Percentiles rank a stretch among this genome's conserved stretches.
These are phyloP conservation scores for Dynastes grantii DNA, from an alignment of 2,888 invertebrate genomes.

Conservation along the genomic window DNA sequence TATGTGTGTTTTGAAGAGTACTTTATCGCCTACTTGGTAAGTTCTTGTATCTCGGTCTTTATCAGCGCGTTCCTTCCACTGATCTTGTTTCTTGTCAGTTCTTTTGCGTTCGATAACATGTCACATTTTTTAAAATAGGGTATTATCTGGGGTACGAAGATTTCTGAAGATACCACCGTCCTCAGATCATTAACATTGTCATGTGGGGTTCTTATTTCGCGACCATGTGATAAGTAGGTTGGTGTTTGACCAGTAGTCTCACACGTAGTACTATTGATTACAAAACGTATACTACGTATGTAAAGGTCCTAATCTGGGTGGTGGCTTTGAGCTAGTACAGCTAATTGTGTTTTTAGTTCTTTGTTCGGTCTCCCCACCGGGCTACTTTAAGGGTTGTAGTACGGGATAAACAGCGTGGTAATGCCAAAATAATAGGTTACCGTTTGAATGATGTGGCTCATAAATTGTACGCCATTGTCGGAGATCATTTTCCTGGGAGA, in stretches of 20 bases:
- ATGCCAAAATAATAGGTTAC: slow-evolving; percentile 59
- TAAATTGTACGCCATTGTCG: slow-evolving; percentile 65
- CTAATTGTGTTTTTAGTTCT: slow-evolving; percentile 62
- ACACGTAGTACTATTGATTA: slow-evolving; percentile 64
- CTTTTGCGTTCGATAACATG: no score
- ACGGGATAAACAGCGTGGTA: slow-evolving; percentile 58
- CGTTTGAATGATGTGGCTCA: slow-evolving; percentile 63
- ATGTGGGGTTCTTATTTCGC: no score
- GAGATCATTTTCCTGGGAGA: slow-evolving; percentile 61
- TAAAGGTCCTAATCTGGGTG: slow-evolving; percentile 61
- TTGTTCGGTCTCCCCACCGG: slow-evolving; percentile 63
- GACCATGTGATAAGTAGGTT: no score
- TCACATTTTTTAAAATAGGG: no score
- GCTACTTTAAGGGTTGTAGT: slow-evolving; percentile 61
- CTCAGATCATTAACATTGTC: no score
- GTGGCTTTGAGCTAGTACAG: slow-evolving; percentile 59
- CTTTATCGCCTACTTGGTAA: no score
- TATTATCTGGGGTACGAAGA: no score
- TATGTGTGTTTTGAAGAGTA: no score
- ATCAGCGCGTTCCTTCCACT: no score
- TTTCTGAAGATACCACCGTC: no score
- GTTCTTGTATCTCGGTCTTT: no score
- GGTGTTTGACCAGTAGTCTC: slow-evolving; percentile 61
- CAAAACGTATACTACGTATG: slow-evolving; percentile 64
- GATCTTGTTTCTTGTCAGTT: no score